Base-by-base conservation (phyloP, 1,140 invertebrate species). In the Venustaconcha ellipsiformis region DNA sequence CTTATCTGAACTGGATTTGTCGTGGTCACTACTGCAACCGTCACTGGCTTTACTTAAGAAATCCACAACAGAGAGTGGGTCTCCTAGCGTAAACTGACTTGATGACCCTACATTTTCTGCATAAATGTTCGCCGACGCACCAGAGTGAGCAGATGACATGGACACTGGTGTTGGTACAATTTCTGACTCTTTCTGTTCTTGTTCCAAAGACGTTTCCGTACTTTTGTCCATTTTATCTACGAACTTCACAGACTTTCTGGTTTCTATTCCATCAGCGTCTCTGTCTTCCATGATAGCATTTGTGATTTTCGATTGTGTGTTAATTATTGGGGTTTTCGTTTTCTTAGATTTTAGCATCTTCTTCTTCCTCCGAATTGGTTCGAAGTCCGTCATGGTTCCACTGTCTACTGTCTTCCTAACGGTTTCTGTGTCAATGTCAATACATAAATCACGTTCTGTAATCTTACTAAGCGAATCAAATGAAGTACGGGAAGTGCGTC, bases 21-120 rank as follows among this genome's bases (percentile, higher is more conserved):
- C 37, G 4, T 48, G 37, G 37, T 48, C 37, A 37, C 37, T 37
- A 37, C 37, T 37, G 37, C 37, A 37, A 37, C 37, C 37, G 37
- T 37, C 37, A 48, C 11, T 48, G 37, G 37, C 37, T 48, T 48
- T 8, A 48, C 6, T 71, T 37, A 77, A 57, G 26, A 64, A 71
- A 23, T 77, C 75, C 55, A 77, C 23, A n/a, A 77, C 67, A 26
- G 75, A 77, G 13, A 77, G 12, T 20, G 69, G 57, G 57, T 77
- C 70, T 59, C 37, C 6, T 48, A 57, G 18, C 18, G 63, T 20
- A 15, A 67, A 65, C 48, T 77, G 70, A 72, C 75, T 77, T 68
- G 75, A 72, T 67, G 64, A 70, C 5, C 75, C 75, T 20, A 77
- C 59, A 57, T 72, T 77, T 70, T 58, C 74, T 3, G 58, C 37